phyloP scores from a whole-genome alignment of 2,888 invertebrate species.

The Cremastinae sp. region DNA sequence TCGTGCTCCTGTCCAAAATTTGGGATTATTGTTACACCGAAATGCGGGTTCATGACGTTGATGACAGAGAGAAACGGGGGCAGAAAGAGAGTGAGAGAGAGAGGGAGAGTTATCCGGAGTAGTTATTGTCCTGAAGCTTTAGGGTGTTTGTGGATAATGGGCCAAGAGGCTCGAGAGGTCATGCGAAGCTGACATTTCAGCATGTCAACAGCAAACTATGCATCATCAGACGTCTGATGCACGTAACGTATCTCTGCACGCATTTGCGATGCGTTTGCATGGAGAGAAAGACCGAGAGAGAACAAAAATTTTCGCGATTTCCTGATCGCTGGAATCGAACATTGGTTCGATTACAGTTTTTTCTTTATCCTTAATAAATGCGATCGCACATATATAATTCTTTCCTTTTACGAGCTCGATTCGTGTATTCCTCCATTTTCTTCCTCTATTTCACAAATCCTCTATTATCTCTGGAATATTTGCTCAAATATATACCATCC shows the following conservation, averaged over 20 bases:
- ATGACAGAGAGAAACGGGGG: conserved; percentile 12
- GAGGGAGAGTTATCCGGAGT: conserved; percentile 60
- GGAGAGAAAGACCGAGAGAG: conserved; percentile 10
- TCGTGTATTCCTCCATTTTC: too few species aligned
- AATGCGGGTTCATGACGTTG: conserved; percentile 23
- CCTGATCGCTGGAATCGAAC: neutral
- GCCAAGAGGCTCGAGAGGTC: conserved; percentile 75
- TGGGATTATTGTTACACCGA: conserved; percentile 31
- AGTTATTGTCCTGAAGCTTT: conserved; percentile 72
- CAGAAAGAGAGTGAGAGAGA: conserved; percentile 10
- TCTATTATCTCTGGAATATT: too few species aligned
- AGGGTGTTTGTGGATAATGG: conserved; percentile 72
- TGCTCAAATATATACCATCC: too few species aligned
- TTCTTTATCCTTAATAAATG: too few species aligned
- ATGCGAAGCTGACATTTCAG: conserved; percentile 78
- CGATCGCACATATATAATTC: too few species aligned
- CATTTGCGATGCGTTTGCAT: conserved; percentile 38
- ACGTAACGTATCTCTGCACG: conserved; percentile 69
- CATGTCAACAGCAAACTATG: conserved; percentile 80
- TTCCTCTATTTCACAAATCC: too few species aligned
- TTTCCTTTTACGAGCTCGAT: too few species aligned
- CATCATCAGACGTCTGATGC: conserved; percentile 78
- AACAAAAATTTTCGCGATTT: conserved; percentile 17
- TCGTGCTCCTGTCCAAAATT: conserved; percentile 9
- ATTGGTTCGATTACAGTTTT: too few species aligned